phyloP scores from a whole-genome alignment of 2,888 invertebrate genomes.

The Sinhomidia bicolor region DNA sequence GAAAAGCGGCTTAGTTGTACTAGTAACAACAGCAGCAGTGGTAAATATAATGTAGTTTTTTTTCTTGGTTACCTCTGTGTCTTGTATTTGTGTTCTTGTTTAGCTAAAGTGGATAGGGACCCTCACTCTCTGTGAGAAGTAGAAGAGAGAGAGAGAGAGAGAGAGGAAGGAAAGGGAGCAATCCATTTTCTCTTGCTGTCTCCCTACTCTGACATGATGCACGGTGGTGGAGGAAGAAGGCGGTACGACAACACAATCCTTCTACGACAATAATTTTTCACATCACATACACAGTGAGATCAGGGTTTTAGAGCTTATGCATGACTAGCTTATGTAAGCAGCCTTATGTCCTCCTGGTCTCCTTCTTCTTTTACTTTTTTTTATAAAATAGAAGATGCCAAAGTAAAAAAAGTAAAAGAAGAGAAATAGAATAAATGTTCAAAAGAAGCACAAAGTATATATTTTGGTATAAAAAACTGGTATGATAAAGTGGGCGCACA shows the following conservation, averaged over 20 bases:
- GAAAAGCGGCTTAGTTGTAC: constrained; percentile 19
- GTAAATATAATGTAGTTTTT: neutral
- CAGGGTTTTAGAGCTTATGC: constrained; percentile 46
- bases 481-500: too few species aligned
- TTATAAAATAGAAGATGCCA: neutral
- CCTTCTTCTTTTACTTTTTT: neutral
- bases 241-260: constrained; percentile 49
- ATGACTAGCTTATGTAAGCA: constrained; percentile 54
- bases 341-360: neutral
- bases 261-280: constrained; percentile 64
- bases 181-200: constrained; percentile 55
- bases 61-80: neutral
- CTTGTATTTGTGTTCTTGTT: neutral
- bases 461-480: too few species aligned
- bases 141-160: neutral
- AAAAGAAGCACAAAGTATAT: too few species aligned
- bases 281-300: constrained; percentile 42
- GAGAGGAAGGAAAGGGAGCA: constrained; percentile 31
- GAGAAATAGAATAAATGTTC: too few species aligned
- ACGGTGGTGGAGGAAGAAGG: constrained; percentile 1
- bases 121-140: neutral
- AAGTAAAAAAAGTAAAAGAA: neutral
- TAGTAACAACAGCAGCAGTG: neutral
- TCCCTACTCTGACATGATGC: constrained; percentile 47
- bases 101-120: constrained; percentile 17